These are phyloP conservation scores for Cuniculus paca DNA, from an alignment of 2,797 vertebrate genomes.

Conservation along the genomic window DNA sequence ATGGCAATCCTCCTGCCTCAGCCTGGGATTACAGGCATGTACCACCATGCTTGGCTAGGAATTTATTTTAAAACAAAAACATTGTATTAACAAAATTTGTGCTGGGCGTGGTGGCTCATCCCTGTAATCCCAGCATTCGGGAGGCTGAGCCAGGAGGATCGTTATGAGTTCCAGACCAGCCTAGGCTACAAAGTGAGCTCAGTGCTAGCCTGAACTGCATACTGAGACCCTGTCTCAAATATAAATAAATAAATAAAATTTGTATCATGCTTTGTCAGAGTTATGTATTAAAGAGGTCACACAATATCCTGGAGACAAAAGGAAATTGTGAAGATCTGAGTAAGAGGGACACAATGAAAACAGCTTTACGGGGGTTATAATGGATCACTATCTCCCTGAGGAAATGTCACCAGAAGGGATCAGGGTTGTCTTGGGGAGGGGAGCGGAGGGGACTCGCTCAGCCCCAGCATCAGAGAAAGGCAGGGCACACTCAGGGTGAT, in stretches of 20 bases:
- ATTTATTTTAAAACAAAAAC: constrained; percentile 40
- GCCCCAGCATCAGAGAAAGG: neutral
- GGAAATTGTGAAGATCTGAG: neutral
- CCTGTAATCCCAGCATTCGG: too few relatives aligned
- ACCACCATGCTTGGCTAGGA: neutral
- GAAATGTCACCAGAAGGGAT: neutral
- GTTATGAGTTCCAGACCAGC: too few relatives aligned
- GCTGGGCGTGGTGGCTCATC: too few relatives aligned
- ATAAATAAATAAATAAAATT: too few relatives aligned
- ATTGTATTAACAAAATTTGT: neutral
- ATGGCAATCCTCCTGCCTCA: too few relatives aligned
- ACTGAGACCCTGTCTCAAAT: too few relatives aligned
- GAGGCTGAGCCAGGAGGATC: too few relatives aligned
- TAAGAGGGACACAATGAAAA: neutral
- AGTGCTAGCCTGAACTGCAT: too few relatives aligned
- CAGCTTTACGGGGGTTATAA: neutral
- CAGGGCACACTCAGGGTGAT: neutral
- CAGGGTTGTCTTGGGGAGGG: neutral
- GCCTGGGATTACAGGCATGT: neutral
- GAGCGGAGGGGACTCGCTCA: neutral
- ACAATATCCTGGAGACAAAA: neutral
- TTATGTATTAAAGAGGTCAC: neutral
- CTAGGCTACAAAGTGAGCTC: too few relatives aligned
- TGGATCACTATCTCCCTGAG: neutral
- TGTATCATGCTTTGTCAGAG: neutral